Base-by-base conservation (phyloP, 2,113 vertebrate species). In the Chloroceryle aenea region DNA sequence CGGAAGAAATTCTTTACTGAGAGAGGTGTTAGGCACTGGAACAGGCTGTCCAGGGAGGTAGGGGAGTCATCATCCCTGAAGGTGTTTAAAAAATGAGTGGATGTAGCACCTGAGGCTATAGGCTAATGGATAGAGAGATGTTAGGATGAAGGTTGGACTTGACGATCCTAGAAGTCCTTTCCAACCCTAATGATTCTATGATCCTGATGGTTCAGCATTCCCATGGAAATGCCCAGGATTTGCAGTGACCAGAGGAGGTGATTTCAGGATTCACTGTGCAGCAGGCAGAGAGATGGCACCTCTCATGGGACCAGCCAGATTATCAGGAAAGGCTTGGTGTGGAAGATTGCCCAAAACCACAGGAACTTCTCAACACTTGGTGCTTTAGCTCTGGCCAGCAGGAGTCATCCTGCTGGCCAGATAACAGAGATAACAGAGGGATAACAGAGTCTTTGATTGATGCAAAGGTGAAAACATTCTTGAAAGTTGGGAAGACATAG, bases 171-270 rank as follows among this genome's bases (percentile, higher is more conserved):
- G 38, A 40, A 40, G 38, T 40, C 38, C 38, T 40, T 40, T 40
- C 38, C 38, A 40, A 40, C 38, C 38, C 38, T 40, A 40, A 40
- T 40, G 38, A 40, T 40, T 40, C 38, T 40, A 40, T 40, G 38
- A 40, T 12, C 9, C 52, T 56, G 19, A n/a, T 45, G 85, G 74
- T 36, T 18, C 36, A 52, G 34, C 38, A 2, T 18, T 68, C 18
- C 66, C 27, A 3, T 3, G 14, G 78, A 25, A 59, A 29, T 0
- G 0, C 17, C 38, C 62, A 73, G n/a, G 47, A 48, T 34, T 34
- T 73, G 30, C 53, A 69, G 50, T 23, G 63, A 40, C 23, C 10
- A 45, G 27, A 7, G 36, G 15, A 75, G 29, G 2, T 43, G 52
- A 38, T 84, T 88, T 67, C 75, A 74, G 82, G 63, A 76, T 29